Base-by-base conservation (phyloP, 2,888 invertebrate species). In the Acronicta leporina region DNA sequence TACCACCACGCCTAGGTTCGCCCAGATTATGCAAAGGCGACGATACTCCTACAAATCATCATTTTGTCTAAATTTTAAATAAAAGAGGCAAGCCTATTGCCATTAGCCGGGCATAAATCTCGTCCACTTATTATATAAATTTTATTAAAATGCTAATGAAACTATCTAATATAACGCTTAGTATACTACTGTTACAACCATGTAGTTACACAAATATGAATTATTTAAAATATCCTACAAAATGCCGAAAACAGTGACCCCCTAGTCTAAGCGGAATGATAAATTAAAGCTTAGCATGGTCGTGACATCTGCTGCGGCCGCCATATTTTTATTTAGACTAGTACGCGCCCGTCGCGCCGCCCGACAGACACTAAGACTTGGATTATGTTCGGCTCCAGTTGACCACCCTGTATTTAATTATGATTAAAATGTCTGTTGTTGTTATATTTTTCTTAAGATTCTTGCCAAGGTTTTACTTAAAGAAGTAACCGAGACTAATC, bases 211-310 rank as follows among this genome's bases (percentile, higher is more conserved):
- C 33, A 33, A 11, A 33, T 11, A 11, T 11, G 11, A 44, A 10
- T 10, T 27, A 11, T 57, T 64, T 57, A 15, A n/a, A 55, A 56
- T 51, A 14, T 13, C 16, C 49, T 10, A 33, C 47, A 16, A 42
- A 58, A 61, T 48, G 42, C 20, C 11, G 8, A 64, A 60, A 51
- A 0, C 13, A 43, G 38, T 42, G 66, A 45, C 54, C 48, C 58
- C 45, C 49, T 71, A 73, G 54, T 42, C 25, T 59, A 65, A 59
- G 62, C 51, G 61, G 60, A 62, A 77, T 81, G 81, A 82, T 82
- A 82, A 82, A 82, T 82, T 82, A 82, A 82, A 79, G 75, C 83
- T 81, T 73, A 81, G 73, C 49, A 53, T 75, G 80, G 46, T 60
- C 64, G 57, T 74, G 83, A 82, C 82, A 73, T 80, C 69, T 73